Evolutionary conservation across 1,140 invertebrate species (phyloP).

Genomic region (Drosophila equinoxialis): DNA sequence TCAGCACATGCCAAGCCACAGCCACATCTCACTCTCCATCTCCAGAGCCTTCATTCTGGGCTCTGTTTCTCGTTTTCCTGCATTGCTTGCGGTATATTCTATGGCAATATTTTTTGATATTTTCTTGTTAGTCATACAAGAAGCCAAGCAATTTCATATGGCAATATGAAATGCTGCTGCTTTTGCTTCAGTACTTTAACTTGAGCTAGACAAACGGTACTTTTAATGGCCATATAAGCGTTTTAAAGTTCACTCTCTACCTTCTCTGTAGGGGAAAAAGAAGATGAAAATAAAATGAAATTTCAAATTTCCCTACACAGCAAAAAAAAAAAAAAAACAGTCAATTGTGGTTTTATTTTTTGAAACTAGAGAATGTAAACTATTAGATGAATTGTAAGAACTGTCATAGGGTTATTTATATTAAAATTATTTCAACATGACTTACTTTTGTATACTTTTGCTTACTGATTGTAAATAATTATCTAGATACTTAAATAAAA

Average conservation of each 20-base stretch:
- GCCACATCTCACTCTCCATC: conserved; percentile 18
- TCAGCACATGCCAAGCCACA: conserved; percentile 47
- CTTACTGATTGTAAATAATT: too few relatives aligned
- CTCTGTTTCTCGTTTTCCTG: conserved; percentile 18
- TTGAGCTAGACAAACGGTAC: conserved; percentile 31
- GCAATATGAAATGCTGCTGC: conserved; percentile 52
- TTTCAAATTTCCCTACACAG: not conserved
- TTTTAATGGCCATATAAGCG: conserved; percentile 28
- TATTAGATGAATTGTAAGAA: too few relatives aligned
- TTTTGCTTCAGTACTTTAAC: conserved; percentile 16
- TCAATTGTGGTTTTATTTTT: too few relatives aligned
- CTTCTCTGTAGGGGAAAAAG: not conserved
- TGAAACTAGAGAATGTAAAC: too few relatives aligned
- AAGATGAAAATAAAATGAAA: not conserved
- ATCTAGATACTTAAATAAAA: too few relatives aligned
- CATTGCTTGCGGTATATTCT: conserved; percentile 58
- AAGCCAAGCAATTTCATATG: conserved; percentile 43
- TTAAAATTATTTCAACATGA: too few relatives aligned
- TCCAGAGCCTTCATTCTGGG: conserved; percentile 27
- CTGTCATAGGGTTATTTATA: too few relatives aligned
- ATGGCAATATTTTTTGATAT: conserved; percentile 75
- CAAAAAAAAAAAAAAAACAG: not conserved
- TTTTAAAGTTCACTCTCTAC: conserved; percentile 7
- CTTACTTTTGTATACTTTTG: too few relatives aligned
- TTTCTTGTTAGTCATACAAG: conserved; percentile 41